Percentiles rank a stretch among this genome's conserved stretches.
Conservation (phyloP, 2,113 vertebrate genomes). For the Nothoprocta pentlandii region DNA sequence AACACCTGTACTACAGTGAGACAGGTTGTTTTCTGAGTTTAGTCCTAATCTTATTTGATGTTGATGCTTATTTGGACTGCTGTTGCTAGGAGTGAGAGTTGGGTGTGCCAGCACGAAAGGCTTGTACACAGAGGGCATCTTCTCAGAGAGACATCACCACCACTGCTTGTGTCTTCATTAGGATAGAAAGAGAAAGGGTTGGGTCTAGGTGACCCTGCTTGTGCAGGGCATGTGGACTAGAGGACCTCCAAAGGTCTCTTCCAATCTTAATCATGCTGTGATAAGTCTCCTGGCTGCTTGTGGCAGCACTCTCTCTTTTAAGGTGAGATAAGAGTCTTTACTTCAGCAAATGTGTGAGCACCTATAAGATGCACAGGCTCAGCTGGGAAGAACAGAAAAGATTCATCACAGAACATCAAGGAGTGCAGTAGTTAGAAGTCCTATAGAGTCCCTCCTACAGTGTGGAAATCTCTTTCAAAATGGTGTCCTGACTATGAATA, state of each 20-base stretch:
- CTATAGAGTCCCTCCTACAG: not conserved
- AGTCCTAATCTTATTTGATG: not conserved
- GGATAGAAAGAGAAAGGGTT: not conserved
- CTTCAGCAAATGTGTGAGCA: not conserved
- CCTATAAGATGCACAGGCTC: fast-evolving
- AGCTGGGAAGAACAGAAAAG: not conserved
- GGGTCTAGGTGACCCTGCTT: no score
- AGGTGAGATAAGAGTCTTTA: not conserved
- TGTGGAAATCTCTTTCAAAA: not conserved
- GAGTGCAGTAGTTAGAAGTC: not conserved
- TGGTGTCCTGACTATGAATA: not conserved
- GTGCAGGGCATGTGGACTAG: no score
- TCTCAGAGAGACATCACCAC: not conserved
- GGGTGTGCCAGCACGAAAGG: not conserved
- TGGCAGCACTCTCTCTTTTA: not conserved
- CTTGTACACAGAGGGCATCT: not conserved
- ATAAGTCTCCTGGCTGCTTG: not conserved
- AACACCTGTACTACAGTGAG: not conserved
- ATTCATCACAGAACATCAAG: fast-evolving
- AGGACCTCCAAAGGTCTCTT: no score
- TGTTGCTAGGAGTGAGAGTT: not conserved
- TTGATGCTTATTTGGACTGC: not conserved
- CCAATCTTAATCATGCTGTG: no score
- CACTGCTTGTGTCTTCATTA: not conserved
- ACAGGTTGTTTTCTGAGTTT: not conserved